Conservation (phyloP, 2,888 invertebrate species). For the Tillus elongatus region DNA sequence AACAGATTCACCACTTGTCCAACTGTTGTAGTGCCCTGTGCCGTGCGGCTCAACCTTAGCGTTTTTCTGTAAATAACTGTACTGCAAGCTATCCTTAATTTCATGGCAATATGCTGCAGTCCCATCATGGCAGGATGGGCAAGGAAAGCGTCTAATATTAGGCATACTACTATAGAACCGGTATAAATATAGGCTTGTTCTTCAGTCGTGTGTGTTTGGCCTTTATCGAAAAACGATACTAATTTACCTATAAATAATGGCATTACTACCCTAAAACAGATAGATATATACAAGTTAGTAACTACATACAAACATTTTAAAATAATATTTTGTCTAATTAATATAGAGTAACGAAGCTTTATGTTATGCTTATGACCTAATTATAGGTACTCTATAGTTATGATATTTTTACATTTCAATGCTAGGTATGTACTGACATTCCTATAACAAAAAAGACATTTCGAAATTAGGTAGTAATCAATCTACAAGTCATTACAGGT, state of each 20-base stretch:
- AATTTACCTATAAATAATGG: constrained; percentile 52
- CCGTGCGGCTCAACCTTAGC: constrained; percentile 41
- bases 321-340: too few species aligned
- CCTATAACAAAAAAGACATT: too few species aligned
- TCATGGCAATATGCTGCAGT: constrained; percentile 75
- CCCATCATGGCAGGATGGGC: constrained; percentile 82
- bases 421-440: too few species aligned
- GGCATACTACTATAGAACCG: constrained; percentile 50
- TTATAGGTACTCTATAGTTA: too few species aligned
- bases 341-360: too few species aligned
- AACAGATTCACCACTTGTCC: constrained; percentile 45
- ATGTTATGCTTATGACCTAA: too few species aligned
- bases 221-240: constrained; percentile 52
- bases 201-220: constrained; percentile 27
- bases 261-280: constrained; percentile 29
- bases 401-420: too few species aligned
- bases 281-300: too few species aligned
- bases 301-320: too few species aligned
- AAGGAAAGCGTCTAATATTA: constrained; percentile 30
- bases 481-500: too few species aligned
- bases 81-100: constrained; percentile 73
- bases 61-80: constrained; percentile 73
- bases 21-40: constrained; percentile 51
- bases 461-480: too few species aligned
- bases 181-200: constrained; percentile 69